These are phyloP conservation scores for Enteromius anoplus DNA, from an alignment of 2,797 vertebrate genomes.

Conservation along the genomic window DNA sequence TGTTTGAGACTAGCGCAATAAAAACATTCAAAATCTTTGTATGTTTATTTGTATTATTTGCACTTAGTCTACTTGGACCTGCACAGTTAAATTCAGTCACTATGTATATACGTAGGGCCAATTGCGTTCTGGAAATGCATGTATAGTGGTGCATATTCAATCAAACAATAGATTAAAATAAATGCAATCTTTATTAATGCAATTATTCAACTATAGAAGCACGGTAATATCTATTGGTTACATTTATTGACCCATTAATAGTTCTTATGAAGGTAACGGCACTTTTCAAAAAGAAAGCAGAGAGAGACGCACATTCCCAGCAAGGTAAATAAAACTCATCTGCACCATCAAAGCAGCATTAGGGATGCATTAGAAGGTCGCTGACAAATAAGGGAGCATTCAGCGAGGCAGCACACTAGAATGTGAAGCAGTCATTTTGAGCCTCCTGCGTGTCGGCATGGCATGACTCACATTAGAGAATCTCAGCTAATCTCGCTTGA, in stretches of 20 bases:
- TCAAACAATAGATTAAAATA: background rate
- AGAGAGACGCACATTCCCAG: background rate
- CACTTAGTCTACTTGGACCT: background rate
- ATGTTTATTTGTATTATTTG: background rate
- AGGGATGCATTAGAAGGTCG: background rate
- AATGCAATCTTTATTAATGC: background rate
- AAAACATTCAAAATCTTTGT: background rate
- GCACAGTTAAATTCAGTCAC: background rate
- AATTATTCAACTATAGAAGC: background rate
- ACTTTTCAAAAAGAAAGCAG: background rate
- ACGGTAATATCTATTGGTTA: background rate
- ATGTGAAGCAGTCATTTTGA: background rate
- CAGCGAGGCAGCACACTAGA: background rate
- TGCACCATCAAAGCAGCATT: background rate
- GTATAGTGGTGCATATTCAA: background rate
- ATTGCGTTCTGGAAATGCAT: no score
- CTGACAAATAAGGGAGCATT: background rate
- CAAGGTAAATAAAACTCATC: background rate
- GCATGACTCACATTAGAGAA: slow-evolving; percentile 19
- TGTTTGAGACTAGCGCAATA: background rate
- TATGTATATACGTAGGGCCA: no score
- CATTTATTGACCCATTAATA: background rate
- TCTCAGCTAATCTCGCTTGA: slow-evolving; percentile 36
- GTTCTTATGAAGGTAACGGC: background rate
- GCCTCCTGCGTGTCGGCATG: background rate